phyloP scores from a whole-genome alignment of 2,113 vertebrate species.

The Blennius ocellaris region DNA sequence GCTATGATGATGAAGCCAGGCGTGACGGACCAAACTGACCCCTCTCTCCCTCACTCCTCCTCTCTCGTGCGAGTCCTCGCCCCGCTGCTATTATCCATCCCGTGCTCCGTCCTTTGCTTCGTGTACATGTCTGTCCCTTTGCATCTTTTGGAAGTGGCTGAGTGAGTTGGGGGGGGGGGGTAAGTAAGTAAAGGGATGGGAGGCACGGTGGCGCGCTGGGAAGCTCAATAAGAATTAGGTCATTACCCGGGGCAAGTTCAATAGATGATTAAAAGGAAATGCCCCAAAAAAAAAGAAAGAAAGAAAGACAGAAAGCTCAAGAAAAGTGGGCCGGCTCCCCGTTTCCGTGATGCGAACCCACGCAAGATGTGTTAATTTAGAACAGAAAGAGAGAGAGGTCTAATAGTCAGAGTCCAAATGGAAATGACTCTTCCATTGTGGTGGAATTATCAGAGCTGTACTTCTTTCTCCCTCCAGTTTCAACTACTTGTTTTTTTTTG shows the following conservation, averaged over 20 bases:
- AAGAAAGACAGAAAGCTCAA: no score
- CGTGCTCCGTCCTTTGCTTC: neutral
- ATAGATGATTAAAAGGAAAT: constrained; percentile 74
- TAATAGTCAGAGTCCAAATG: constrained; percentile 22
- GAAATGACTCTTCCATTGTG: constrained; percentile 12
- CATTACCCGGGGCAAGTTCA: constrained; percentile 73
- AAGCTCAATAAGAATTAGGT: constrained; percentile 77
- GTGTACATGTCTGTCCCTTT: constrained; percentile 22
- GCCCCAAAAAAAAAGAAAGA: no score
- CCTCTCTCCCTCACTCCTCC: neutral
- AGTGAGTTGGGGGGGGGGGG: constrained; percentile 54
- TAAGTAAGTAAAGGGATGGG: constrained; percentile 21
- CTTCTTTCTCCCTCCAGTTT: constrained; percentile 5
- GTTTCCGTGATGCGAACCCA: constrained; percentile 25
- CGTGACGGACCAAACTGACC: constrained; percentile 18
- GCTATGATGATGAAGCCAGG: constrained; percentile 49
- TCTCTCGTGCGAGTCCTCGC: constrained; percentile 24
- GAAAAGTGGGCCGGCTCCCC: constrained; percentile 51
- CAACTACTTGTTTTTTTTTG: constrained; percentile 27
- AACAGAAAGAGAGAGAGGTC: no score
- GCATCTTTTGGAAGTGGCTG: constrained; percentile 53
- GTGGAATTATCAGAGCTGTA: constrained; percentile 31
- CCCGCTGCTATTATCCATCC: constrained; percentile 25
- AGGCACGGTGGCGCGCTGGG: constrained; percentile 38
- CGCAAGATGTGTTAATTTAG: constrained; percentile 4